These are phyloP conservation scores for Drosophila parabipectinata DNA, from an alignment of 1,140 invertebrate species.

Conservation along the genomic window DNA sequence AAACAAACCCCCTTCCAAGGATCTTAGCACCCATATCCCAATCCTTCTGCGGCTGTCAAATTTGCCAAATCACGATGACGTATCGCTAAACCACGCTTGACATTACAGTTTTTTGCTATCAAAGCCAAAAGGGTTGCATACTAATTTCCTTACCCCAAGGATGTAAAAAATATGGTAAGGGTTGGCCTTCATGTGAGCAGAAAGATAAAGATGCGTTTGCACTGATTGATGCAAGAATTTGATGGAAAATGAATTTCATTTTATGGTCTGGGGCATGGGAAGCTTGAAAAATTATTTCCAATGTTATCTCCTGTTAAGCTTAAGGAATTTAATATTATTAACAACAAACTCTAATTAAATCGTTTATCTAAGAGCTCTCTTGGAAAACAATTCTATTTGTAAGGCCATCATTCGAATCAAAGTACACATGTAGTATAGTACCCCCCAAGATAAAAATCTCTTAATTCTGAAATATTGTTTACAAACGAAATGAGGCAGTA, in stretches of 20 bases:
- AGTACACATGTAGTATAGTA: background rate
- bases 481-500: conserved; percentile 38
- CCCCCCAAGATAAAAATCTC: conserved; percentile 3
- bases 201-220: conserved; percentile 42
- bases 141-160: conserved; percentile 35
- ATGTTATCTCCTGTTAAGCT: too few species aligned
- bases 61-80: conserved; percentile 80
- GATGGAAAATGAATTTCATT: conserved; percentile 1
- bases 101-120: conserved; percentile 56
- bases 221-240: conserved; percentile 27
- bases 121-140: conserved; percentile 61
- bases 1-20: background rate
- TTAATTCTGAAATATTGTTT: conserved; percentile 48
- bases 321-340: too few species aligned
- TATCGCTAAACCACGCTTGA: conserved; percentile 76
- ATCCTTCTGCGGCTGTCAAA: conserved; percentile 66
- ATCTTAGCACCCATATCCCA: conserved; percentile 5
- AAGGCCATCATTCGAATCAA: background rate
- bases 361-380: background rate
- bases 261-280: too few species aligned
- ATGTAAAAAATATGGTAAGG: conserved; percentile 10
- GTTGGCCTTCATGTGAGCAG: conserved; percentile 8
- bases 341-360: background rate
- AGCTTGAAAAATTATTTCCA: too few species aligned
- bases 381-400: background rate